phyloP scores from a whole-genome alignment of 1,140 invertebrate genomes.

The Sesamia nonagrioides region DNA sequence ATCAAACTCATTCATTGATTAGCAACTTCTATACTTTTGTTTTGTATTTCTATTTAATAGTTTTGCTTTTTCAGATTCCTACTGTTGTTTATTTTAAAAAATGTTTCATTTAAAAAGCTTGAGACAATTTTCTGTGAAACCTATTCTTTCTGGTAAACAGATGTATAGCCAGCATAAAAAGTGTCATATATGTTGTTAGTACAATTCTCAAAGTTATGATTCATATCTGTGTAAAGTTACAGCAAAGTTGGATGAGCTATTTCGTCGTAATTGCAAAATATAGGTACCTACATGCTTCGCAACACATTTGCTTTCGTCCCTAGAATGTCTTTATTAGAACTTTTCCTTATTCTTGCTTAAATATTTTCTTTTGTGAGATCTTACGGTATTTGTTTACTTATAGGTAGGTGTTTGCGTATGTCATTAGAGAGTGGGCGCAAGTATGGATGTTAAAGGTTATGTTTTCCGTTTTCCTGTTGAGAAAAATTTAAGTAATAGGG shows the following conservation, averaged over 20 bases:
- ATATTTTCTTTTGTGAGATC: neutral
- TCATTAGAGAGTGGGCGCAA: no score
- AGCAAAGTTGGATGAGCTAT: slow-evolving; percentile 35
- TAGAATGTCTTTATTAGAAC: neutral
- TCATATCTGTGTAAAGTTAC: slow-evolving; percentile 37
- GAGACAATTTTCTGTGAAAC: neutral
- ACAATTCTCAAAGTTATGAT: slow-evolving; percentile 41
- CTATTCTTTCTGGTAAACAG: slow-evolving; percentile 21
- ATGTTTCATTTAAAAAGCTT: neutral
- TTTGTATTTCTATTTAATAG: slow-evolving; percentile 4
- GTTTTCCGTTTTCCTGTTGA: neutral
- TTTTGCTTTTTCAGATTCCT: neutral
- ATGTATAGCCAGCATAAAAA: slow-evolving; percentile 24
- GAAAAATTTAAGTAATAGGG: no score
- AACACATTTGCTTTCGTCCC: slow-evolving; percentile 20
- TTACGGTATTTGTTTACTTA: neutral
- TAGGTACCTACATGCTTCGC: slow-evolving; percentile 4
- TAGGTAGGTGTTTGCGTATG: no score
- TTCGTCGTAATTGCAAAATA: slow-evolving; percentile 29
- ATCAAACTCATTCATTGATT: slow-evolving; percentile 61
- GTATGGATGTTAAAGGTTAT: neutral
- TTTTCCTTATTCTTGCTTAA: neutral
- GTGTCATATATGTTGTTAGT: slow-evolving; percentile 21
- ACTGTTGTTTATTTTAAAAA: neutral
- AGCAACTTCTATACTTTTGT: slow-evolving; percentile 47